Evolutionary conservation across 2,113 vertebrate species (phyloP).

Genomic region (Merops nubicus): DNA sequence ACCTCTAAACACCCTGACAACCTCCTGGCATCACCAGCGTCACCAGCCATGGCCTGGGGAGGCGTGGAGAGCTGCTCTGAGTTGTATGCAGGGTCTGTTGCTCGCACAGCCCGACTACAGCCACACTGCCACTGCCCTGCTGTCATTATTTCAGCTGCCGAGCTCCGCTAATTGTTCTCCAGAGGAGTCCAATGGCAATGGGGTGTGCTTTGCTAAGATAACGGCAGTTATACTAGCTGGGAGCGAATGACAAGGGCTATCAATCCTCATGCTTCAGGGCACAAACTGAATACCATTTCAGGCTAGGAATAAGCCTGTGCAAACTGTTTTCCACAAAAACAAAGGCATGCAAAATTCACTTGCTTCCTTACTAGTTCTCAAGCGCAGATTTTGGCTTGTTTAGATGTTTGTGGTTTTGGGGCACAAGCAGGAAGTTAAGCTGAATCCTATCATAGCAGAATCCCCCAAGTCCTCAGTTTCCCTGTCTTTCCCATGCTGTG

Average conservation of each 20-base stretch:
- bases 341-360: neutral
- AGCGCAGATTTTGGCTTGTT: neutral
- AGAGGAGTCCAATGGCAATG: neutral
- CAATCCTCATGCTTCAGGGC: conserved; percentile 31
- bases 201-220: conserved; percentile 48
- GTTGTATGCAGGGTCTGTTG: accelerated
- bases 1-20: neutral
- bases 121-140: neutral
- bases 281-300: neutral
- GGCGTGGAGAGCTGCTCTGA: neutral
- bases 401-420: neutral
- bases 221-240: neutral
- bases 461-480: accelerated
- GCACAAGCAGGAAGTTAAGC: neutral
- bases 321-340: neutral
- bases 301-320: neutral
- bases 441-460: neutral
- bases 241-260: conserved; percentile 3
- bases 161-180: neutral
- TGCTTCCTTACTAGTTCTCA: neutral
- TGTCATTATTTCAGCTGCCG: neutral
- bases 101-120: neutral
- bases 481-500: neutral
- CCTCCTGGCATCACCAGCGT: neutral
- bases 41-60: neutral